Evolutionary conservation across 2,797 vertebrate genomes (phyloP).

Genomic region (Leptoclinus maculatus): DNA sequence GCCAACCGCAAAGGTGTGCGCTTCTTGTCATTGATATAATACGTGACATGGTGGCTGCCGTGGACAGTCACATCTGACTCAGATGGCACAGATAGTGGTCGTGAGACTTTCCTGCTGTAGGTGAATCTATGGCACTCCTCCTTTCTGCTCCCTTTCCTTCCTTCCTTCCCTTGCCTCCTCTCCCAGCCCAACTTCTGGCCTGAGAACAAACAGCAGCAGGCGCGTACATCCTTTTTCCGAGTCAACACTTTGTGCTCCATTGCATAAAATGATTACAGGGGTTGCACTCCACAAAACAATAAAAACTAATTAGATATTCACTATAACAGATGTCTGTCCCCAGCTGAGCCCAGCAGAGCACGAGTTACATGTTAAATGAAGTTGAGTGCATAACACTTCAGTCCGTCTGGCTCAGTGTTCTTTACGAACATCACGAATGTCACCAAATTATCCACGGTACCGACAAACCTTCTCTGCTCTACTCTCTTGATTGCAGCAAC

Average conservation of each 20-base stretch:
- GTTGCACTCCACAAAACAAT: constrained; percentile 44
- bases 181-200: constrained; percentile 59
- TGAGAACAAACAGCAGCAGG: constrained; percentile 72
- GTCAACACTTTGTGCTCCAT: constrained; percentile 43
- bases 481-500: constrained; percentile 65
- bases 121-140: constrained; percentile 70
- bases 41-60: constrained; percentile 29
- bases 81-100: constrained; percentile 66
- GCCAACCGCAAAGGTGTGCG: background rate
- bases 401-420: constrained; percentile 47
- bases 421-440: constrained; percentile 23
- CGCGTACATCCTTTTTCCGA: constrained; percentile 62
- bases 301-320: constrained; percentile 42
- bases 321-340: constrained; percentile 45
- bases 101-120: constrained; percentile 72
- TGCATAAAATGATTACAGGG: constrained; percentile 53
- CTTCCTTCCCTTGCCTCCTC: constrained; percentile 58
- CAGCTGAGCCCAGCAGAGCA: constrained; percentile 59
- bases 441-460: constrained; percentile 9
- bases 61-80: constrained; percentile 57
- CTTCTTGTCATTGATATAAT: constrained; percentile 19
- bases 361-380: constrained; percentile 54
- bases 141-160: constrained; percentile 76
- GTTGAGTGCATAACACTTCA: constrained; percentile 29
- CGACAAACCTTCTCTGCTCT: constrained; percentile 26